These are phyloP conservation scores for Hippopotamyrus pictus DNA, from an alignment of 2,797 vertebrate genomes.

Conservation along the genomic window DNA sequence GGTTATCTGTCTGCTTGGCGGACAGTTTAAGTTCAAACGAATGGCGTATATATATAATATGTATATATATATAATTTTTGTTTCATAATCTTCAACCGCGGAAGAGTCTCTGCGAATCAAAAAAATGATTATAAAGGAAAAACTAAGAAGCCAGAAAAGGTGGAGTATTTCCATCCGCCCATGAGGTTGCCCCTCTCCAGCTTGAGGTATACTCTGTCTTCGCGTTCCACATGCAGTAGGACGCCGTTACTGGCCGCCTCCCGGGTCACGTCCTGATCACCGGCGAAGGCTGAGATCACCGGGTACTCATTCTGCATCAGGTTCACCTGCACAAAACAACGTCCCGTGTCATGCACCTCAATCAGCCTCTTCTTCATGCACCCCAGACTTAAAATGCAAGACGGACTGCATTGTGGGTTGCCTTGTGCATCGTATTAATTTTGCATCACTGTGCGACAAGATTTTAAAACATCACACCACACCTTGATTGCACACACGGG, in stretches of 20 bases:
- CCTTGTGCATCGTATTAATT: not conserved
- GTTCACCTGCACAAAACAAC: conserved; percentile 75
- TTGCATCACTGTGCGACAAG: not conserved
- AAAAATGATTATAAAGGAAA: conserved; percentile 86
- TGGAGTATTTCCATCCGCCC: conserved; percentile 99
- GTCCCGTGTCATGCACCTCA: not conserved
- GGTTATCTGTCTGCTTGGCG: conserved; percentile 71
- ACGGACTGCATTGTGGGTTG: not conserved
- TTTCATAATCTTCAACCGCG: conserved; percentile 48
- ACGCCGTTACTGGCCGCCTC: conserved; percentile 98
- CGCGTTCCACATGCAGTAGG: conserved; percentile 91
- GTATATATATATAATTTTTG: conserved; percentile 36
- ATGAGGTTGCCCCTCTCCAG: conserved; percentile 96
- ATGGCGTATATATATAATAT: conserved; percentile 43
- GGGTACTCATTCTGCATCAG: conserved; percentile 97
- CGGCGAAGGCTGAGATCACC: conserved; percentile 97
- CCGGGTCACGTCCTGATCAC: conserved; percentile 97
- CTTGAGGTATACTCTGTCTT: conserved; percentile 96
- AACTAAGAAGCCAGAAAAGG: conserved; percentile 98
- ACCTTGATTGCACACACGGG: not conserved
- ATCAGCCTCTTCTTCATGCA: not conserved
- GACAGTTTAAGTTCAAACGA: conserved; percentile 71
- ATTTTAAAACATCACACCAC: not conserved
- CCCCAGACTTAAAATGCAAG: not conserved
- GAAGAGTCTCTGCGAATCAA: conserved; percentile 52